These are phyloP conservation scores for Chrysotoxum bicinctum DNA, from an alignment of 2,888 invertebrate genomes.

Conservation along the genomic window DNA sequence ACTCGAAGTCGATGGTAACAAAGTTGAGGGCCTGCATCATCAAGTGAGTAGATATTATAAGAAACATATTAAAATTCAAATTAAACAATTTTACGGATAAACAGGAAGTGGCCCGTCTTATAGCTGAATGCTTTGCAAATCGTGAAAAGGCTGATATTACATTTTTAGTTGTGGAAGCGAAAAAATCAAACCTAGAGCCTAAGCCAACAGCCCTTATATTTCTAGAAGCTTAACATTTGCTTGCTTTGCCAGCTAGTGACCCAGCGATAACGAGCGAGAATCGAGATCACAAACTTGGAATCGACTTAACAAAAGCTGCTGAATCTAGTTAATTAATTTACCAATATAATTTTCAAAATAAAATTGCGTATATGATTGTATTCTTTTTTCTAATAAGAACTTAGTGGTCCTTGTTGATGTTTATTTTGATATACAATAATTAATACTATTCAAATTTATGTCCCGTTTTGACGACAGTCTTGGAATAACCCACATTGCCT, in stretches of 20 bases:
- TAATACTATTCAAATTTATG: neutral
- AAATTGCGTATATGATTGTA: constrained; percentile 9
- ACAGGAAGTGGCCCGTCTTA: constrained; percentile 92
- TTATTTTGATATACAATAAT: neutral
- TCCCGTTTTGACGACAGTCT: neutral
- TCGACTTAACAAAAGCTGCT: constrained; percentile 80
- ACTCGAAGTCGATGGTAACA: constrained; percentile 93
- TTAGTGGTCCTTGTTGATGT: neutral
- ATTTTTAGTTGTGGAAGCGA: constrained; percentile 95
- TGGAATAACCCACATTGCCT: constrained; percentile 3
- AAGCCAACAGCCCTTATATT: constrained; percentile 95
- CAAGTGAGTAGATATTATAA: constrained; percentile 81
- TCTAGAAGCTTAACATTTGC: constrained; percentile 95
- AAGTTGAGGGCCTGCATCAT: constrained; percentile 91
- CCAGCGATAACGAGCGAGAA: constrained; percentile 75
- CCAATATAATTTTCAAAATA: constrained; percentile 78
- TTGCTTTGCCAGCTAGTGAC: constrained; percentile 91
- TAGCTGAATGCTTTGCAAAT: constrained; percentile 96
- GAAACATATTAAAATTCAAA: neutral
- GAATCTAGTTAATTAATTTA: constrained; percentile 72
- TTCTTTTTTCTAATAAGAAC: constrained; percentile 2
- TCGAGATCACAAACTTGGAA: constrained; percentile 78
- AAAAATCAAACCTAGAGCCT: constrained; percentile 94
- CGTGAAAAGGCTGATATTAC: constrained; percentile 93
- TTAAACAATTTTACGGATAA: neutral